These are phyloP conservation scores for Lethocerus indicus DNA, from an alignment of 1,140 invertebrate species.

Conservation along the genomic window DNA sequence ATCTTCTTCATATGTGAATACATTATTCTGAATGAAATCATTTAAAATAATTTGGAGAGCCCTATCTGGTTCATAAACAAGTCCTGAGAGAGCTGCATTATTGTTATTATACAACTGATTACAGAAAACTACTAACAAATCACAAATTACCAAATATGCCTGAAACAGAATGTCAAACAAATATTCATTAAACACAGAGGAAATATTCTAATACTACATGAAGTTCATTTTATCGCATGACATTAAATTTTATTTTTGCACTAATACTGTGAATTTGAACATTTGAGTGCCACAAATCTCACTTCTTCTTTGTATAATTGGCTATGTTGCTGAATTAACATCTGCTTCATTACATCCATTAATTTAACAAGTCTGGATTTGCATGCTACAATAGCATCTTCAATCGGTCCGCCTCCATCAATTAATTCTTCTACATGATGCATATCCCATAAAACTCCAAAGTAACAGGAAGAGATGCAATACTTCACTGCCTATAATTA, in stretches of 20 bases:
- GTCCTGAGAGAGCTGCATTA: constrained; percentile 36
- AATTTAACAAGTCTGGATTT: constrained; percentile 47
- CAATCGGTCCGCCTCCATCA: constrained; percentile 32
- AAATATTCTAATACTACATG: too few species aligned
- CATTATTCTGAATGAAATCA: constrained; percentile 82
- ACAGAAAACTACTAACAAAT: constrained; percentile 88
- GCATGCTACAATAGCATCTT: constrained; percentile 30
- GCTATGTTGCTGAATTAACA: constrained; percentile 23
- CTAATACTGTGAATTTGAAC: too few species aligned
- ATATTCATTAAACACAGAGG: too few species aligned
- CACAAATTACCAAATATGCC: constrained; percentile 89
- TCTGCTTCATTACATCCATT: constrained; percentile 51
- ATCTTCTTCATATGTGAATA: constrained; percentile 78
- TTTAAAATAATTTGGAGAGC: constrained; percentile 69
- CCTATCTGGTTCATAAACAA: constrained; percentile 70
- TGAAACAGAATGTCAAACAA: constrained; percentile 23
- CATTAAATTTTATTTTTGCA: background rate
- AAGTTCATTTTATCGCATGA: background rate
- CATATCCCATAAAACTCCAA: constrained; percentile 78
- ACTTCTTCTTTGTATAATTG: constrained; percentile 22
- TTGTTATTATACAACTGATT: constrained; percentile 52
- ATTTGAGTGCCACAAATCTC: constrained; percentile 2
- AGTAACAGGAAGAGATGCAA: constrained; percentile 74
- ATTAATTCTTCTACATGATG: constrained; percentile 57
- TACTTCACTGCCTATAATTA: constrained; percentile 66